Evolutionary conservation across 2,888 invertebrate species (phyloP).

Genomic region (Gortyna flavago): DNA sequence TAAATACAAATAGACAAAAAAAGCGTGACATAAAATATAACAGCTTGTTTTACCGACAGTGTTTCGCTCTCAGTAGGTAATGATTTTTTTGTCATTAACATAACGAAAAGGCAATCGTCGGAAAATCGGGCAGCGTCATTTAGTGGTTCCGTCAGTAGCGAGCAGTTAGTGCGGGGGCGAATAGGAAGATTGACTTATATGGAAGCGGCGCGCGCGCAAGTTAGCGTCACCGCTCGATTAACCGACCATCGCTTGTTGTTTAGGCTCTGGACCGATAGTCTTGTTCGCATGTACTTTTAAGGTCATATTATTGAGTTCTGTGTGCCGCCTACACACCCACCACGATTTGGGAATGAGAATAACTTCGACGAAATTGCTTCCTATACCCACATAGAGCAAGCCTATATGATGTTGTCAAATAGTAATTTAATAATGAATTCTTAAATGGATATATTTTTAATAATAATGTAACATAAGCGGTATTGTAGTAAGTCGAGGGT

Average conservation of each 20-base stretch:
- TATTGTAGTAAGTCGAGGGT: constrained; percentile 18
- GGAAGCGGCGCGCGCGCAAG: constrained; percentile 77
- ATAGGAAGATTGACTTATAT: constrained; percentile 87
- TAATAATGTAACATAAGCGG: constrained; percentile 18
- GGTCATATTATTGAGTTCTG: constrained; percentile 82
- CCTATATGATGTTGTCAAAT: constrained; percentile 23
- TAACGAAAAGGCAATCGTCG: constrained; percentile 77
- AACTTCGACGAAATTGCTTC: constrained; percentile 44
- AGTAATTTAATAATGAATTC: constrained; percentile 27
- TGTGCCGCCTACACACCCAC: constrained; percentile 74
- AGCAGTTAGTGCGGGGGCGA: constrained; percentile 84
- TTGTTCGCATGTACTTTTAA: constrained; percentile 82
- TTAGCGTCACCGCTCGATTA: constrained; percentile 86
- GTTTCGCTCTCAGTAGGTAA: constrained; percentile 61
- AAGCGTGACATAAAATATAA: constrained; percentile 59
- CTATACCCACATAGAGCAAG: constrained; percentile 2
- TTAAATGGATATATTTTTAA: constrained; percentile 35
- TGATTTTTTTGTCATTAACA: constrained; percentile 73
- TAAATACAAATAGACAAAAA: constrained; percentile 23
- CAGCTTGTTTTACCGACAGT: constrained; percentile 57
- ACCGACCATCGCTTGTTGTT: constrained; percentile 78
- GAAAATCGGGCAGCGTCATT: constrained; percentile 75
- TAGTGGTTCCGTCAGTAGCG: constrained; percentile 78
- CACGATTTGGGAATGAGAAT: constrained; percentile 57
- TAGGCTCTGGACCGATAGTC: constrained; percentile 79